Conservation (phyloP, 1,140 invertebrate genomes). For the Hyposmocoma kahamanoa region DNA sequence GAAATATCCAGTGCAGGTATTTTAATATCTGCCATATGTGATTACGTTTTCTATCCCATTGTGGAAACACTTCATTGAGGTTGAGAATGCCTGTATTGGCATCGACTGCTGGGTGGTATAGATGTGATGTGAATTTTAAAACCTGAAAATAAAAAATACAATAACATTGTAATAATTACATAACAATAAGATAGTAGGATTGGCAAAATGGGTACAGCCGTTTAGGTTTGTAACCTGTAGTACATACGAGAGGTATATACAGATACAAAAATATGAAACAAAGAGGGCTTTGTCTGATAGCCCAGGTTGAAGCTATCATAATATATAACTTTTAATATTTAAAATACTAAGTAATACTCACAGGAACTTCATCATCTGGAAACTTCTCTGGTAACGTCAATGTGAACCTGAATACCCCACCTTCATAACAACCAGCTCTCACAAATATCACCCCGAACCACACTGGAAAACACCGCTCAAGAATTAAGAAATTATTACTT, state of each 20-base stretch:
- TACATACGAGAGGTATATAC: too few species aligned
- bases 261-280: neutral
- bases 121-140: conserved; percentile 87
- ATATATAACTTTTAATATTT: conserved; percentile 1
- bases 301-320: conserved; percentile 5
- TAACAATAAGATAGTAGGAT: neutral
- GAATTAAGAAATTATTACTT: too few species aligned
- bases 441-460: conserved; percentile 97
- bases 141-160: conserved; percentile 75
- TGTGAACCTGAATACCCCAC: conserved; percentile 91
- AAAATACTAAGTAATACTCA: conserved; percentile 65
- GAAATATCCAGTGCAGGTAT: conserved; percentile 87
- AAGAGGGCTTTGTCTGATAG: neutral
- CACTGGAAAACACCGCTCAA: conserved; percentile 83
- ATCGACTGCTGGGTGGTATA: conserved; percentile 92
- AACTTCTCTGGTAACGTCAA: conserved; percentile 90
- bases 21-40: conserved; percentile 93
- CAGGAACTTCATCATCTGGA: conserved; percentile 89
- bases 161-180: conserved; percentile 17
- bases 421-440: conserved; percentile 89
- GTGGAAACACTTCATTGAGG: conserved; percentile 84
- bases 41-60: conserved; percentile 88
- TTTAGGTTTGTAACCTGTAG: too few species aligned
- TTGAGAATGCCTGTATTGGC: conserved; percentile 84
- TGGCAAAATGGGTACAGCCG: neutral